Conservation (phyloP, 2,888 invertebrate species). For the Leptinotarsa rubiginosa region DNA sequence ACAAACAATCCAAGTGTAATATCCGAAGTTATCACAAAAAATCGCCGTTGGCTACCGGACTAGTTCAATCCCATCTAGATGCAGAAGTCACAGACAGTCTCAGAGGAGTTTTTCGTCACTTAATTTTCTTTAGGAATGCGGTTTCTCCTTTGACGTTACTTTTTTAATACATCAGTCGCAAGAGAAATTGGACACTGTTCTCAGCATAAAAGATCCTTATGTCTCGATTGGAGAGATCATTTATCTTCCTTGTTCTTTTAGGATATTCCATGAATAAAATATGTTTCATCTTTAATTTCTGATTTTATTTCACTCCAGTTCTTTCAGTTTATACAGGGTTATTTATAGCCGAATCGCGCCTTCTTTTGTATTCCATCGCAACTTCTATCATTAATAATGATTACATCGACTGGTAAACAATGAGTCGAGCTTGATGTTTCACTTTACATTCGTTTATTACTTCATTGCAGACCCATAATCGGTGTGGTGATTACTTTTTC, state of each 20-base stretch:
- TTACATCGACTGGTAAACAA: conserved; percentile 22
- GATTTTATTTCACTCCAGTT: conserved; percentile 30
- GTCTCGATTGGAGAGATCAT: conserved; percentile 56
- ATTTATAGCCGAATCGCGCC: conserved; percentile 17
- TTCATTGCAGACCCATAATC: not conserved
- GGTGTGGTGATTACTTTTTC: conserved; percentile 15
- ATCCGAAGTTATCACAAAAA: not conserved
- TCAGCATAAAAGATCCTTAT: conserved; percentile 57
- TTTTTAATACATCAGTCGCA: conserved; percentile 63
- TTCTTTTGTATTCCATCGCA: conserved; percentile 14
- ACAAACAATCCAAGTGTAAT: not conserved
- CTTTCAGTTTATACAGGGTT: conserved; percentile 13
- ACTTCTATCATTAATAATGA: conserved; percentile 25
- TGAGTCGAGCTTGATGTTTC: conserved; percentile 26
- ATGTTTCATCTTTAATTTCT: conserved; percentile 57
- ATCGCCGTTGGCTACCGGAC: conserved; percentile 5
- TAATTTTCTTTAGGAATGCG: conserved; percentile 60
- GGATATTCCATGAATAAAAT: conserved; percentile 57
- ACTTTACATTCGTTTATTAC: conserved; percentile 26
- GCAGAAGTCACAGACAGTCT: conserved; percentile 56
- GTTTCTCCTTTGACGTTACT: conserved; percentile 60
- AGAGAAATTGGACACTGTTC: conserved; percentile 63
- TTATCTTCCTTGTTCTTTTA: conserved; percentile 47
- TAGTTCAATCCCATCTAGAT: conserved; percentile 56
- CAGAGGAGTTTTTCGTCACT: conserved; percentile 58